Evolutionary conservation across 1,140 invertebrate species (phyloP).

Genomic region (Maniola jurtina): DNA sequence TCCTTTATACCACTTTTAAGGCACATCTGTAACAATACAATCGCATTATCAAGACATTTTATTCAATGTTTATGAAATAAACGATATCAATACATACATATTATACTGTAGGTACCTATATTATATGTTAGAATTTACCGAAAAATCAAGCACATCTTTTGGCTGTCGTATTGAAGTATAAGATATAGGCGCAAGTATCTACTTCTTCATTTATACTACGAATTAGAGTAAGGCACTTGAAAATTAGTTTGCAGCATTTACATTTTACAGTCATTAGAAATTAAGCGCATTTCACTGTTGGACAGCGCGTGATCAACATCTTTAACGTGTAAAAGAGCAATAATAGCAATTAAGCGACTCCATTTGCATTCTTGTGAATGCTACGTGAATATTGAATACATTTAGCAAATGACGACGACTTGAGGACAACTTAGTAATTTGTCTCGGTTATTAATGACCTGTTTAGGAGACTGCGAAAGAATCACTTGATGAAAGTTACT

Average conservation of each 20-base stretch:
- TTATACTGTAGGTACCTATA: no score
- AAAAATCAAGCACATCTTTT: no score
- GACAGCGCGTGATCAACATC: conserved; percentile 45
- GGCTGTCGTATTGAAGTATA: no score
- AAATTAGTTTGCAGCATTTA: no score
- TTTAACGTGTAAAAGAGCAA: conserved; percentile 41
- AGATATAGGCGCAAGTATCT: background rate
- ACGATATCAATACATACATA: no score
- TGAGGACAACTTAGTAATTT: conserved; percentile 25
- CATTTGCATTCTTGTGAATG: conserved; percentile 28
- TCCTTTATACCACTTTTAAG: conserved; percentile 27
- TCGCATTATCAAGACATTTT: background rate
- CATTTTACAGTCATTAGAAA: conserved; percentile 36
- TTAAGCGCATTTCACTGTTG: conserved; percentile 43
- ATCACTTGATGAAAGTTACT: background rate
- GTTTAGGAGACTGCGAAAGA: conserved; percentile 2
- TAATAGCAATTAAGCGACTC: conserved; percentile 43
- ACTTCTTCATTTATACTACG: conserved; percentile 34
- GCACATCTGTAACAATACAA: conserved; percentile 63
- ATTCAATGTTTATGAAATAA: no score
- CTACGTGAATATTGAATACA: conserved; percentile 30
- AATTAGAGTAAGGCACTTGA: conserved; percentile 40
- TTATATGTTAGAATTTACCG: no score
- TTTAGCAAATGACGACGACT: conserved; percentile 21
- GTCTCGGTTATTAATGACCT: conserved; percentile 22